Evolutionary conservation across 2,888 invertebrate genomes (phyloP).

Genomic region (Drosophila colorata): DNA sequence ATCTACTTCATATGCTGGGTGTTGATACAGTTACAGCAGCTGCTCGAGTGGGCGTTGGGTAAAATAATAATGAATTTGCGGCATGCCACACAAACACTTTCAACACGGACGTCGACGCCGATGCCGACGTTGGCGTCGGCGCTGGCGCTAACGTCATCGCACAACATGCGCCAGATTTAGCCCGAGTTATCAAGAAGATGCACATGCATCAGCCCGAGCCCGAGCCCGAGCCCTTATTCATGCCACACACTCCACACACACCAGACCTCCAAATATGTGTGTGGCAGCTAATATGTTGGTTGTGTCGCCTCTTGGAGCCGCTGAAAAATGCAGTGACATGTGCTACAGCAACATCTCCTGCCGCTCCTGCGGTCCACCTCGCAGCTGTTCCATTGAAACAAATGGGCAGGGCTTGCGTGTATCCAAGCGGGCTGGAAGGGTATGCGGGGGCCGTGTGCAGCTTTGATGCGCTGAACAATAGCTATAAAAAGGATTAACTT

Average conservation of each 20-base stretch:
- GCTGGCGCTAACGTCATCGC: conserved; percentile 53
- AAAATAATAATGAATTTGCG: conserved; percentile 80
- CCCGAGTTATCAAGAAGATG: conserved; percentile 70
- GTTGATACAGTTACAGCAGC: conserved; percentile 46
- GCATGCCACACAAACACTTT: conserved; percentile 77
- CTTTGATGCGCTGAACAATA: conserved; percentile 78
- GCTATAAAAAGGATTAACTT: conserved; percentile 80
- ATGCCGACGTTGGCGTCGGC: conserved; percentile 36
- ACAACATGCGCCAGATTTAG: conserved; percentile 74
- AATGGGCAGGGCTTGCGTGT: conserved; percentile 66
- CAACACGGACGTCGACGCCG: conserved; percentile 36
- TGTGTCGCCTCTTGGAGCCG: conserved; percentile 72
- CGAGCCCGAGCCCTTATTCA: conserved; percentile 11
- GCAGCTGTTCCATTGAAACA: conserved; percentile 60
- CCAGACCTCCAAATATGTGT: conserved; percentile 37
- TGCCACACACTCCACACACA: conserved; percentile 19
- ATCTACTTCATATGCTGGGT: conserved; percentile 52
- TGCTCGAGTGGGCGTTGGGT: conserved; percentile 40
- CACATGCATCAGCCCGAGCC: conserved; percentile 61
- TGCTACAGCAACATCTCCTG: conserved; percentile 61
- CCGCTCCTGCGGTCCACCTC: background rate
- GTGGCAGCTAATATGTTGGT: conserved; percentile 78
- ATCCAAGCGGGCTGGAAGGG: conserved; percentile 2
- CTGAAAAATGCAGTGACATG: conserved; percentile 81
- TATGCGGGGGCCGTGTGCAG: conserved; percentile 35